These are phyloP conservation scores for Gymnorhina tibicen DNA, from an alignment of 2,113 vertebrate species.

Conservation along the genomic window DNA sequence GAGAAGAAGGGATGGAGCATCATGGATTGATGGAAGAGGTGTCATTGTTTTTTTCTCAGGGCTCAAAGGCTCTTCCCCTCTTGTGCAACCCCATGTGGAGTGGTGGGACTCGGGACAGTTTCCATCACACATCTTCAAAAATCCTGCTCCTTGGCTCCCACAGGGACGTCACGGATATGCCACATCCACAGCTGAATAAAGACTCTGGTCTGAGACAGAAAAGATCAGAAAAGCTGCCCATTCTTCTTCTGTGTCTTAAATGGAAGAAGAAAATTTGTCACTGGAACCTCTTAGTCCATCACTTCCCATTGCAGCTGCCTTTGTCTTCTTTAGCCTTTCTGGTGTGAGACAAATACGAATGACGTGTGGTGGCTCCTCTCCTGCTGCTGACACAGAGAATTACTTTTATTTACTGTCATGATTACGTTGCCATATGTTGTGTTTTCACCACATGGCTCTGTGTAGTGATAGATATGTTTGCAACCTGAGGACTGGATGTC, in stretches of 20 bases:
- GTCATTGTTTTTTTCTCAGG: neutral
- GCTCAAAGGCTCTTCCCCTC: neutral
- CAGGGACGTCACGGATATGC: neutral
- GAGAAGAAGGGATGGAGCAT: neutral
- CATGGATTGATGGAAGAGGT: neutral
- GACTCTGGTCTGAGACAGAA: neutral
- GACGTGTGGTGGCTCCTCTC: neutral
- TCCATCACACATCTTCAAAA: neutral
- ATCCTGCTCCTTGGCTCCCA: neutral
- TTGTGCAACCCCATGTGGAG: neutral
- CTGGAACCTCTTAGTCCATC: neutral
- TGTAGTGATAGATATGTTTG: neutral
- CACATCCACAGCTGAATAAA: neutral
- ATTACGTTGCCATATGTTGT: conserved; percentile 4
- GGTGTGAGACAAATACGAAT: neutral
- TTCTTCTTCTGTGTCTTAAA: neutral
- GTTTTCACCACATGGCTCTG: neutral
- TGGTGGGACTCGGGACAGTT: neutral
- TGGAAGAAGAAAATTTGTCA: neutral
- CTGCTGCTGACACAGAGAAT: neutral
- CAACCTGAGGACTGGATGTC: neutral
- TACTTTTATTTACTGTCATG: conserved; percentile 18
- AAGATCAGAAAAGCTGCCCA: neutral
- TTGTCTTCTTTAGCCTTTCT: neutral
- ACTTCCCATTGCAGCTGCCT: neutral